phyloP scores from a whole-genome alignment of 2,888 invertebrate genomes.

The Conchocele bisecta region DNA sequence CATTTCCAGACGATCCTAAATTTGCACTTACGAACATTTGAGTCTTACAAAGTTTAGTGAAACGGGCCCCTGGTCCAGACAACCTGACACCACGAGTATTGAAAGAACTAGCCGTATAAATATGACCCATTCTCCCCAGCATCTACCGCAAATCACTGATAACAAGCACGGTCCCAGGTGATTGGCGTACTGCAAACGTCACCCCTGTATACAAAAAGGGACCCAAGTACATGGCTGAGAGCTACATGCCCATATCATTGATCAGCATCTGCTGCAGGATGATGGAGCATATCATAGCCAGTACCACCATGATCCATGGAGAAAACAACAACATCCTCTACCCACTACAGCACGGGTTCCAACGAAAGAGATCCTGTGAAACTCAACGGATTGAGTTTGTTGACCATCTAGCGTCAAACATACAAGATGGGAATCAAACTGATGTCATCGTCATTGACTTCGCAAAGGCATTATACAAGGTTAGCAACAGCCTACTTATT shows the following conservation, averaged over 20 bases:
- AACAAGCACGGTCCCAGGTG: neutral
- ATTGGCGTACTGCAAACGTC: slow-evolving; percentile 11
- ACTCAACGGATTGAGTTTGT: slow-evolving; percentile 23
- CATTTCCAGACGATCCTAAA: too few species aligned
- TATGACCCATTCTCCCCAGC: neutral
- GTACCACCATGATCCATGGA: slow-evolving; percentile 17
- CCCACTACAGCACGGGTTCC: slow-evolving; percentile 28
- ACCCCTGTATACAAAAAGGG: slow-evolving; percentile 17
- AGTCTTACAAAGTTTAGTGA: too few species aligned
- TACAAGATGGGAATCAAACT: slow-evolving; percentile 10
- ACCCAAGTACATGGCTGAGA: slow-evolving; percentile 8
- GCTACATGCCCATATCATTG: slow-evolving; percentile 23
- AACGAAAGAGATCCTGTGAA: slow-evolving; percentile 27
- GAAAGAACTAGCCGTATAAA: neutral
- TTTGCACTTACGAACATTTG: too few species aligned
- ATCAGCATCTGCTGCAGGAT: slow-evolving; percentile 21
- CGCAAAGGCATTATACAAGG: slow-evolving; percentile 36
- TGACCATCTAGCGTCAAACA: neutral
- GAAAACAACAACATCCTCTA: slow-evolving; percentile 22
- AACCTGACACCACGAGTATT: slow-evolving; percentile 3
- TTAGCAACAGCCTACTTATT: neutral
- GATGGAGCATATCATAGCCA: slow-evolving; percentile 17
- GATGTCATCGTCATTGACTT: slow-evolving; percentile 1
- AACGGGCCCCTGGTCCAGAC: too few species aligned
- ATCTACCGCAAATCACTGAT: slow-evolving; percentile 1